These are phyloP conservation scores for Acanthiza pusilla DNA, from an alignment of 2,797 vertebrate species.

Conservation along the genomic window DNA sequence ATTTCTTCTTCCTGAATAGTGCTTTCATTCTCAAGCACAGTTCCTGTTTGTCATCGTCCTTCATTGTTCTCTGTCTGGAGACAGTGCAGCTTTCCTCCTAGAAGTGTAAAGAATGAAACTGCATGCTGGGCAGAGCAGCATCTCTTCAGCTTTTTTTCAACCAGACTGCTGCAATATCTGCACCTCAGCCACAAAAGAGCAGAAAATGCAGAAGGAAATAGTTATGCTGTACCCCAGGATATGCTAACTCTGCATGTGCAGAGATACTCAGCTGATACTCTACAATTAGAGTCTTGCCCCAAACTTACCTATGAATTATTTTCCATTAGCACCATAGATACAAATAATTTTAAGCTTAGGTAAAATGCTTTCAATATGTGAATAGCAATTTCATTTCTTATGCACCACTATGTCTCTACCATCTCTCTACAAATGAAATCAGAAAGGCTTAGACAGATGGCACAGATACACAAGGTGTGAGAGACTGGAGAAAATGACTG, in stretches of 20 bases:
- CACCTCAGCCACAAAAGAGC: not conserved
- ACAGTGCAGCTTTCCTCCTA: not conserved
- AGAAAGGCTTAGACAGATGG: not conserved
- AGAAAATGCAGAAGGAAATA: not conserved
- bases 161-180: not conserved
- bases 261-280: not conserved
- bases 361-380: not conserved
- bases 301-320: not conserved
- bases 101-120: not conserved
- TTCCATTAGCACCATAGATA: not conserved
- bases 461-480: not conserved
- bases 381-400: not conserved
- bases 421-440: not conserved
- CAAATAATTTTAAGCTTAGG: not conserved
- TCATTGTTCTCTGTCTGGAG: not conserved
- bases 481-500: not conserved
- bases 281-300: not conserved
- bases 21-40: not conserved
- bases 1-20: not conserved
- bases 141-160: not conserved
- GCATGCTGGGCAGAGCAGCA: not conserved
- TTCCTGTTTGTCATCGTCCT: not conserved
- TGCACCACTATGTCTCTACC: accelerated
- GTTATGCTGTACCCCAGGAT: not conserved
- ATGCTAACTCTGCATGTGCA: not conserved